Evolutionary conservation across 2,888 invertebrate genomes (phyloP), one percentile per base, ranked within the genome.

Genomic region (Eilema sororculum): DNA sequence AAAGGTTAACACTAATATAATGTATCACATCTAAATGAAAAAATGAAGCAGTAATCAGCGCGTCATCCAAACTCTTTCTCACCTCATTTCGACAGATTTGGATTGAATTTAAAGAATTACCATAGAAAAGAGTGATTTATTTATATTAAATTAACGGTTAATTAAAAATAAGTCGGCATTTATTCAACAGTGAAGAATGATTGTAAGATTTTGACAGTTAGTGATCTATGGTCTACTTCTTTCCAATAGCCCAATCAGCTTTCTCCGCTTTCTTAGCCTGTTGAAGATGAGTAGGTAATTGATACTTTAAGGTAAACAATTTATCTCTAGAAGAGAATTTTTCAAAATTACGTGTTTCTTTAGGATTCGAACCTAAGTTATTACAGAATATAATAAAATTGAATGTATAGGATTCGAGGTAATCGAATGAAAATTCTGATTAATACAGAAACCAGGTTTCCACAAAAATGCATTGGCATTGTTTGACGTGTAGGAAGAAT

Each of bases 221-320:
- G 72, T 79, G 83, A 66, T 72, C 28, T 64, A 73, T 71, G 60
- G 68, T 87, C 87, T 96, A 96, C 96, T 96, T 96, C 96, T 96
- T 96, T 82, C 95, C 95, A 84, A 94, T 93, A 95, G 96, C 96
- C 96, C 96, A 96, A 91, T 96, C 96, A 93, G 96, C 96, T 90
- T 96, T 96, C 96, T 97, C 97, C 90, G 97, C 96, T 91, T 97
- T 97, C 96, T 97, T 97, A 88, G 97, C 96, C 97, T 97, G 97
- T 96, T 91, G 92, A 96, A 93, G 81, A 92, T 87, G 87, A 92
- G 87, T 83, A 86, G 84, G 80, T 74, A 80, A 75, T 82, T 82
- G 81, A 78, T 83, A 78, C 74, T 78, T 79, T 70, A 73, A 69
- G 25, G 71, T 56, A 77, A 75, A 70, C 20, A 58, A 59, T 67